Evolutionary conservation across 2,888 invertebrate species (phyloP), one percentile per base, ranked within the genome.

Genomic region (Tenthredo mesomela): DNA sequence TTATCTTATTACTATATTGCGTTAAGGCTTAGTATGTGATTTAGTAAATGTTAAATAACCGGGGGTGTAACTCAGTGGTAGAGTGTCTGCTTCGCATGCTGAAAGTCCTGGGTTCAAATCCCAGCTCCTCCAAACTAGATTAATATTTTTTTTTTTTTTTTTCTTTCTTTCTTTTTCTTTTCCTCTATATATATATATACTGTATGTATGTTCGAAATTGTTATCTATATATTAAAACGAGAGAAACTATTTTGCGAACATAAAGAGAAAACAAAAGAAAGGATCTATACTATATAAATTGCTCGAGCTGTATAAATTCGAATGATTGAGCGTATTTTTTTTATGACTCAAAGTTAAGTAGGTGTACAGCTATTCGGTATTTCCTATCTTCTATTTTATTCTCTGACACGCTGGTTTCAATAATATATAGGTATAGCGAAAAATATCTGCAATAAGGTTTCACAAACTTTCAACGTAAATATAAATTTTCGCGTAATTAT

Each of bases 41-140:
- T 33, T 33, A 6, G 61, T 61, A 25, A 6, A 1, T 21, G 0
- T n/a, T 1, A 6, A 40, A 0, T 40, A 61, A 67, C 25, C 33
- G 93, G 93, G 93, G 93, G 92, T 93, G 93, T 93, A 93, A 92
- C 93, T 93, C 93, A 93, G 93, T 93, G 93, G 93, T 93, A 93
- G 93, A 93, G 93, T 92, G 92, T 92, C 92, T 92, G 93, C 93
- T 93, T 93, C 93, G 93, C 93, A 93, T 93, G 93, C 93, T 92
- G 92, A 93, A 93, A 93, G 93, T 93, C 93, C 93, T 93, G 93
- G 93, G 93, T 93, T 93, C 93, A 93, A 93, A 93, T 93, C 92
- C 93, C 92, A 93, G 92, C 91, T 91, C 92, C 92, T 92, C 91
- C 90, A 90, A 87, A 29, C 0, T 0, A 10, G 1, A 1, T 37